These are phyloP conservation scores for Mastigias papua DNA, from an alignment of 30 jellyfish, hydroid and myxozoan species.

Conservation along the genomic window DNA sequence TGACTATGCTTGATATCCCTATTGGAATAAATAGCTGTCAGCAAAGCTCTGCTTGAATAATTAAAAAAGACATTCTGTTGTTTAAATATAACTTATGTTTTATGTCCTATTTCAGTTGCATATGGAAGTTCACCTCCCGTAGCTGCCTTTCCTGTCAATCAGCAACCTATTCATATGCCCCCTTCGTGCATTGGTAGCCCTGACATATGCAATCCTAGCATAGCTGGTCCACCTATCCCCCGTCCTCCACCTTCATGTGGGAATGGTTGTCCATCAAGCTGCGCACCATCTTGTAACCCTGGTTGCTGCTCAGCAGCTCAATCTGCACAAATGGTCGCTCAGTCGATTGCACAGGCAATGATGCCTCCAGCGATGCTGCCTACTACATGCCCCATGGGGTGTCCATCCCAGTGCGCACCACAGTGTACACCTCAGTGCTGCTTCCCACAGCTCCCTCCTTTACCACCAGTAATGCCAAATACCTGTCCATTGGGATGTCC, in stretches of 20 bases:
- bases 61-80: too few relatives aligned
- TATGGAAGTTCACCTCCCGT: slow-evolving; percentile 44
- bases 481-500: slow-evolving; percentile 71
- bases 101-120: slow-evolving; percentile 38
- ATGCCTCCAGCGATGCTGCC: slow-evolving; percentile 76
- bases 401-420: slow-evolving; percentile 89
- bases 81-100: too few relatives aligned
- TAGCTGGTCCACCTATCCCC: slow-evolving; percentile 76
- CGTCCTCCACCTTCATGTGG: slow-evolving; percentile 71
- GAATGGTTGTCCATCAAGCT: slow-evolving; percentile 73
- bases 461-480: slow-evolving; percentile 63
- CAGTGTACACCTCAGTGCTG: slow-evolving; percentile 96
- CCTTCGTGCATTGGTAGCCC: slow-evolving; percentile 74
- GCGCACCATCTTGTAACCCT: slow-evolving; percentile 86
- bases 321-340: slow-evolving; percentile 61
- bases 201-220: slow-evolving; percentile 73
- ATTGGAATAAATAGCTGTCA: too few relatives aligned
- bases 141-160: slow-evolving; percentile 57
- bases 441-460: slow-evolving; percentile 78
- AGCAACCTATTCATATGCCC: slow-evolving; percentile 59
- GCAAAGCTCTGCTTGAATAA: too few relatives aligned
- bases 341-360: slow-evolving; percentile 63
- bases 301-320: slow-evolving; percentile 82
- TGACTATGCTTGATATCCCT: too few relatives aligned
- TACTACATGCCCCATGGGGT: slow-evolving; percentile 77